Evolutionary conservation across 2,797 vertebrate species (phyloP).

Genomic region (Ibycter americanus): DNA sequence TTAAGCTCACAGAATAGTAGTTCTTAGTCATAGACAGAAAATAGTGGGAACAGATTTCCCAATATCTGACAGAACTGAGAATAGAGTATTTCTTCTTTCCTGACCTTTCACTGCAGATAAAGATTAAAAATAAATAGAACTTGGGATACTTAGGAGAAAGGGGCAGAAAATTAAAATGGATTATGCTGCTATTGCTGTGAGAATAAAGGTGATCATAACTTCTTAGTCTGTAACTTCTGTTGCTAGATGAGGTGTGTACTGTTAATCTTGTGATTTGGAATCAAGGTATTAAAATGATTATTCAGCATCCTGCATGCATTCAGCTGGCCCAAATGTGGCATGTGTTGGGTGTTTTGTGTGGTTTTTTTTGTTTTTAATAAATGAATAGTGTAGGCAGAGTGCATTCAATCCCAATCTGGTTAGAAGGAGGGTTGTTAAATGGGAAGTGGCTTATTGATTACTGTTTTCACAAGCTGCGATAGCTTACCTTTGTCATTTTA

Average conservation of each 20-base stretch:
- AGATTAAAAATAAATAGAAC: background rate
- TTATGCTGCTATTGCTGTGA: background rate
- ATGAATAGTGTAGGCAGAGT: background rate
- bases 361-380: background rate
- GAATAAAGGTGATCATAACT: background rate
- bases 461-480: background rate
- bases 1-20: background rate
- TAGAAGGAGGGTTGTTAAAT: background rate
- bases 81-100: background rate
- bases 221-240: background rate
- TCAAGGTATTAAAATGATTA: background rate
- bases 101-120: background rate
- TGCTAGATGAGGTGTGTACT: background rate
- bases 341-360: background rate
- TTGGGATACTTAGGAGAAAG: background rate
- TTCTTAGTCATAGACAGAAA: background rate
- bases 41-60: background rate
- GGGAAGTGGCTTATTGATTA: constrained; percentile 50
- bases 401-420: background rate
- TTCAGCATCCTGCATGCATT: background rate
- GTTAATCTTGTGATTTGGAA: background rate
- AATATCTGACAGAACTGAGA: background rate
- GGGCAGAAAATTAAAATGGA: background rate
- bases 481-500: constrained; percentile 35
- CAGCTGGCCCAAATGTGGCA: background rate